A percentile compares a stretch with the other conserved stretches of the same genome.
phyloP scores from a whole-genome alignment of 2,113 vertebrate species.

The Tragelaphus buxtoni region DNA sequence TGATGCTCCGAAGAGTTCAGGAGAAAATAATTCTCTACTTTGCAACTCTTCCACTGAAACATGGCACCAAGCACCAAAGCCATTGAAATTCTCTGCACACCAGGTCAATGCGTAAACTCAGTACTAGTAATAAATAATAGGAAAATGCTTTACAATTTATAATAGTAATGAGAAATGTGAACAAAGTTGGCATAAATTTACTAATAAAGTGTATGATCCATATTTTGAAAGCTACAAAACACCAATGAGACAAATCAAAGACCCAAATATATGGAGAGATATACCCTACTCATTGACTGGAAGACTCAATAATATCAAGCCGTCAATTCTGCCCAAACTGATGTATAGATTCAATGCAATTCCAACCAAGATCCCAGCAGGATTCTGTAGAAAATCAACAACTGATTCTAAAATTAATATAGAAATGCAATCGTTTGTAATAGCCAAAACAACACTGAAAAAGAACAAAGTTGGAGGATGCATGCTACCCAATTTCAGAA shows the following conservation, averaged over 20 bases:
- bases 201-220: background rate
- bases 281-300: background rate
- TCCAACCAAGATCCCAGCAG: background rate
- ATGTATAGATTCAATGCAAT: background rate
- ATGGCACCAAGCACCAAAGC: background rate
- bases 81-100: background rate
- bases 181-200: background rate
- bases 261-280: background rate
- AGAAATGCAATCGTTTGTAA: background rate
- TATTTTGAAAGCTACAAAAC: background rate
- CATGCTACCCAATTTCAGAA: background rate
- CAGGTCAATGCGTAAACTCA: background rate
- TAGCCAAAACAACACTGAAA: background rate
- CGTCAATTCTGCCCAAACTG: background rate
- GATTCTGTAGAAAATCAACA: background rate
- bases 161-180: background rate
- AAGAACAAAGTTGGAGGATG: background rate
- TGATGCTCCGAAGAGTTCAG: background rate
- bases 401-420: background rate
- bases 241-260: background rate
- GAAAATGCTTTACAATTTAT: background rate
- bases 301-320: background rate
- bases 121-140: background rate
- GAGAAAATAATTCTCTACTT: background rate
- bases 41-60: background rate